Evolutionary conservation across 2,888 invertebrate genomes (phyloP), one percentile per base, ranked within the genome.

Genomic region (Coenonympha arcania): DNA sequence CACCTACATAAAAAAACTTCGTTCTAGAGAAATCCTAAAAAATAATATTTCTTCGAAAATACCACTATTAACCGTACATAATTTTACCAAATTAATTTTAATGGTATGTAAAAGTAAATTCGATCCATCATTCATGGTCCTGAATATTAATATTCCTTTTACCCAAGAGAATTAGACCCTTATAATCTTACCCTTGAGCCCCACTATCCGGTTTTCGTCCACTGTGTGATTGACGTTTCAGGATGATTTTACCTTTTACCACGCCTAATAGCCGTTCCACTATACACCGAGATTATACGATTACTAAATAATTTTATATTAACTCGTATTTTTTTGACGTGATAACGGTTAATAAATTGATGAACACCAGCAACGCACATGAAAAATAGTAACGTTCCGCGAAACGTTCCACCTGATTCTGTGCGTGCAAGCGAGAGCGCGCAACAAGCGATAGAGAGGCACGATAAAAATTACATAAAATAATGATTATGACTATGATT

Each of bases 141-240:
- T 71, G 74, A 77, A 76, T 79, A 79, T 76, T 77, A 77, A 80
- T 80, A 79, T 80, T 78, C 73, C 74, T 65, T 68, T 72, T 73
- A 71, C 69, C 69, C 68, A 65, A 59, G 69, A 70, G 76, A 76
- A 76, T 76, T 71, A 71, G 77, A 81, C 83, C 83, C 76, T 79
- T 79, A 82, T 83, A 84, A 84, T 83, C 83, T 81, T 68, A 76
- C 82, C 82, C 80, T 77, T 73, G 77, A 75, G 77, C 76, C 73
- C 73, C 71, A 39, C 39, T 39, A 76, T 75, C 72, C 69, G 69
- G 69, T 63, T 64, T 63, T 67, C 65, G 69, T 52, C 47, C 52
- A 75, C 74, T 67, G 69, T 72, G 77, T 80, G 83, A 83, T 81
- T 83, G 82, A 81, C 82, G 73, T 80, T 73, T 74, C 69, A 60